Percentiles rank a stretch among this genome's conserved stretches.
Conservation (phyloP, 2,888 invertebrate species). For the Entomobrya multifasciata region DNA sequence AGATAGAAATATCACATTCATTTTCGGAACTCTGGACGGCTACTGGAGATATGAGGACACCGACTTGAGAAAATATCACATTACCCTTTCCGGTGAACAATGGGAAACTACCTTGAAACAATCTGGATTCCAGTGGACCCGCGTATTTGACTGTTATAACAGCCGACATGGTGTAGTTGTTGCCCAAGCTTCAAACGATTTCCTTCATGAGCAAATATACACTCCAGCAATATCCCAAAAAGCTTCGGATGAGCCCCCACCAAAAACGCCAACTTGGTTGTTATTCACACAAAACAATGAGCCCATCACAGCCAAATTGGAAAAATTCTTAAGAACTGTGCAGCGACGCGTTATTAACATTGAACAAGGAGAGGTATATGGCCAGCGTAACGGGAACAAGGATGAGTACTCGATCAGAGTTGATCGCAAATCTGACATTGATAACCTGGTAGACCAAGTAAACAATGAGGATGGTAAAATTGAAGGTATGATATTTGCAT, state of each 20-base stretch:
- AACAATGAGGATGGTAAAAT: neutral
- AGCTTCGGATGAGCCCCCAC: neutral
- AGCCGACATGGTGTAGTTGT: conserved; percentile 44
- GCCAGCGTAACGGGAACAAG: neutral
- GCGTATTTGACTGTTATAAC: conserved; percentile 34
- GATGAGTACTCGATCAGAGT: conserved; percentile 27
- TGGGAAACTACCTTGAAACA: conserved; percentile 50
- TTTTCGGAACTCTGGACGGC: conserved; percentile 69
- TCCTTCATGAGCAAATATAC: conserved; percentile 4
- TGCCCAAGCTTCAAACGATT: conserved; percentile 27
- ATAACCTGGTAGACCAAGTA: conserved; percentile 22
- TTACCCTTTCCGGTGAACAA: conserved; percentile 26
- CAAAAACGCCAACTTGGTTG: conserved; percentile 50
- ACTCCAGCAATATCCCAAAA: neutral
- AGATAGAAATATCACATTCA: conserved; percentile 60
- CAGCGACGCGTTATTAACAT: conserved; percentile 24
- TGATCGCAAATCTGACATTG: conserved; percentile 43
- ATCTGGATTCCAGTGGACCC: conserved; percentile 51
- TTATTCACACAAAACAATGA: conserved; percentile 21
- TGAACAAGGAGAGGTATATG: conserved; percentile 16
- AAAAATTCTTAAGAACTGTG: conserved; percentile 1
- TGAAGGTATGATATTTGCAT: conserved; percentile 62
- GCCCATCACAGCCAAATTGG: conserved; percentile 1
- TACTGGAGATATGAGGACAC: conserved; percentile 69
- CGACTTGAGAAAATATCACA: conserved; percentile 55